Percentiles rank a stretch among this genome's conserved stretches.
Conservation (phyloP, 2,113 vertebrate species). For the Chascanopsetta lugubris region DNA sequence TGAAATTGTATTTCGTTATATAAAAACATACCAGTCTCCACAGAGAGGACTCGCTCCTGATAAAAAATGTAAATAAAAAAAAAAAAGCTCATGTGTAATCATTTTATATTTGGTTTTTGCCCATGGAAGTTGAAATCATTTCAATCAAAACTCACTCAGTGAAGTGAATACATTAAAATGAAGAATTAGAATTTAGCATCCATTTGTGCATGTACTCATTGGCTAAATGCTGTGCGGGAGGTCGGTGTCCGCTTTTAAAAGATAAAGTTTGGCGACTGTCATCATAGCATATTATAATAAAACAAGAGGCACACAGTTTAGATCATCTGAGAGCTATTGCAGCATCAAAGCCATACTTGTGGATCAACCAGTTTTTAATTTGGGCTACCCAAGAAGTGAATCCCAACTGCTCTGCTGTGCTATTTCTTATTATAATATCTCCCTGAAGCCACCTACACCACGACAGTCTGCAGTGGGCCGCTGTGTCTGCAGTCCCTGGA, state of each 20-base stretch:
- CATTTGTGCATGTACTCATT: too few relatives aligned
- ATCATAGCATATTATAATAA: background rate
- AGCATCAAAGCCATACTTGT: background rate
- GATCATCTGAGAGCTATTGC: conserved; percentile 7
- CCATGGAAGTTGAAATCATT: too few relatives aligned
- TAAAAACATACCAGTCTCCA: too few relatives aligned
- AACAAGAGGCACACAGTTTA: conserved; percentile 6
- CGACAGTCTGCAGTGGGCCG: conserved; percentile 37
- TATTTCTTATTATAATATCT: conserved; percentile 12
- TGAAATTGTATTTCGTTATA: too few relatives aligned
- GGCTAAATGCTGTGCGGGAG: background rate
- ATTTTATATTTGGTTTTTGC: too few relatives aligned
- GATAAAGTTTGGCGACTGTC: background rate
- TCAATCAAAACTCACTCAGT: too few relatives aligned
- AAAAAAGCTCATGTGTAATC: too few relatives aligned
- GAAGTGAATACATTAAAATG: too few relatives aligned
- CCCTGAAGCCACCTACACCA: conserved; percentile 29
- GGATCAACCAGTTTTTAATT: conserved; percentile 19
- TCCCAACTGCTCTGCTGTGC: conserved; percentile 27
- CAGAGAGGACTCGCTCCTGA: too few relatives aligned
- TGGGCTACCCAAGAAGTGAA: conserved; percentile 24
- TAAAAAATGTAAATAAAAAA: too few relatives aligned
- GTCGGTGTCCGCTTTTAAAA: background rate
- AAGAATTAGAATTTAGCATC: too few relatives aligned
- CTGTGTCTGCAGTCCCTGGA: conserved; percentile 31